phyloP scores from a whole-genome alignment of 2,888 invertebrate genomes.

The Amphipyra berbera region DNA sequence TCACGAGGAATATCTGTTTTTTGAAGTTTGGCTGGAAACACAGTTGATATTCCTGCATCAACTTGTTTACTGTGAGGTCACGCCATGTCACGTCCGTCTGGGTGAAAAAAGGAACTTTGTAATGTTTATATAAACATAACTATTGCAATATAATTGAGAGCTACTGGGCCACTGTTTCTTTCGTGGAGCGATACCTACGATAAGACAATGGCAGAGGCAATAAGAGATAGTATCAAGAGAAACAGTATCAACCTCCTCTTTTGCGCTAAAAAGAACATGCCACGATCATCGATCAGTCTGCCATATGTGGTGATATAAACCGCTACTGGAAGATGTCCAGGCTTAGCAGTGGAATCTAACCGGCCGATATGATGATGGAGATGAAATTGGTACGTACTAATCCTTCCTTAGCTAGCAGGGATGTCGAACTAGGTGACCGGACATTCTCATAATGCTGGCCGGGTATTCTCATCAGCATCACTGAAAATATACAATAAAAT shows the following conservation, averaged over 20 bases:
- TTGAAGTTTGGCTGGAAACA: constrained; percentile 92
- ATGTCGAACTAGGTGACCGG: constrained; percentile 83
- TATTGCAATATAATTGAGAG: no score
- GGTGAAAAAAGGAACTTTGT: constrained; percentile 17
- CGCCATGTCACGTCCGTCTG: constrained; percentile 91
- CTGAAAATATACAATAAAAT: constrained; percentile 60
- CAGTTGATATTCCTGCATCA: constrained; percentile 92
- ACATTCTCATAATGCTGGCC: constrained; percentile 87
- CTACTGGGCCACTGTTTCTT: no score
- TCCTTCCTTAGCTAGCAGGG: constrained; percentile 85
- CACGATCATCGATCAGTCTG: no score
- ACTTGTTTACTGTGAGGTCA: constrained; percentile 91
- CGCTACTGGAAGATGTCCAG: no score
- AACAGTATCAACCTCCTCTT: no score
- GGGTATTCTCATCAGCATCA: constrained; percentile 86
- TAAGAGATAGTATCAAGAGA: no score
- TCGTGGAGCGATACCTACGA: no score
- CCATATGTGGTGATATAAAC: no score
- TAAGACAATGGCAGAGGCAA: no score
- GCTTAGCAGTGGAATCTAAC: no score
- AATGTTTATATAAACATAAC: neutral
- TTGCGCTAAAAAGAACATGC: no score
- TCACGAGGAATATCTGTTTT: constrained; percentile 91
- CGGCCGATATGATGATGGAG: no score
- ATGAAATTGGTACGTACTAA: constrained; percentile 68